These are phyloP conservation scores for Lathamus discolor DNA, from an alignment of 2,113 vertebrate species.

Conservation along the genomic window DNA sequence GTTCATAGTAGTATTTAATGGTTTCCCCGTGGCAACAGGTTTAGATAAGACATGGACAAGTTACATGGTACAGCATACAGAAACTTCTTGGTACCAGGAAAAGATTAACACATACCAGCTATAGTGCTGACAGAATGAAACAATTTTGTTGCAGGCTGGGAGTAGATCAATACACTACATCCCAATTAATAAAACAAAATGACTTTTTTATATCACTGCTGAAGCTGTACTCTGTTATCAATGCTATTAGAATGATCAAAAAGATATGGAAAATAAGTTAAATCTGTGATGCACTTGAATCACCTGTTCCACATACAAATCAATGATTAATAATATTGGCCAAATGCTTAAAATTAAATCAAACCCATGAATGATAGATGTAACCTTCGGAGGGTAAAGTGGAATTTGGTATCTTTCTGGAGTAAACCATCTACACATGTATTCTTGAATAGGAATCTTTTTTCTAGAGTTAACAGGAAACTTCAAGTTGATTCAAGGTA, in stretches of 20 bases:
- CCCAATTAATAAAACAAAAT: background rate
- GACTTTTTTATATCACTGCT: background rate
- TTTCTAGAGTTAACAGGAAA: background rate
- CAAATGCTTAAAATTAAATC: background rate
- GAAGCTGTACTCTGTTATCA: background rate
- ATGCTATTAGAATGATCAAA: background rate
- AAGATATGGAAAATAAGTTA: background rate
- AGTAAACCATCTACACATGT: background rate
- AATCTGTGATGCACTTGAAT: background rate
- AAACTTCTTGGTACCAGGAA: background rate
- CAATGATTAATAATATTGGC: background rate
- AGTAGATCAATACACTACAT: background rate
- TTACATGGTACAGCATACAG: background rate
- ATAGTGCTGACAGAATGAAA: background rate
- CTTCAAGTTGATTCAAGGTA: background rate
- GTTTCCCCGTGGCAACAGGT: background rate
- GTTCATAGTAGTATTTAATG: background rate
- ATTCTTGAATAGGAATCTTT: background rate
- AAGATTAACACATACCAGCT: background rate
- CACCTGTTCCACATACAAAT: background rate
- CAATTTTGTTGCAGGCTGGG: background rate
- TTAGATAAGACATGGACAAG: background rate
- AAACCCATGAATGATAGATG: background rate
- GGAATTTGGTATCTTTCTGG: background rate
- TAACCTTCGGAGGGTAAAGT: background rate